A percentile compares a stretch with the other conserved stretches of the same genome.
phyloP scores from a whole-genome alignment of 2,888 invertebrate genomes.

The Drosophila siamana region DNA sequence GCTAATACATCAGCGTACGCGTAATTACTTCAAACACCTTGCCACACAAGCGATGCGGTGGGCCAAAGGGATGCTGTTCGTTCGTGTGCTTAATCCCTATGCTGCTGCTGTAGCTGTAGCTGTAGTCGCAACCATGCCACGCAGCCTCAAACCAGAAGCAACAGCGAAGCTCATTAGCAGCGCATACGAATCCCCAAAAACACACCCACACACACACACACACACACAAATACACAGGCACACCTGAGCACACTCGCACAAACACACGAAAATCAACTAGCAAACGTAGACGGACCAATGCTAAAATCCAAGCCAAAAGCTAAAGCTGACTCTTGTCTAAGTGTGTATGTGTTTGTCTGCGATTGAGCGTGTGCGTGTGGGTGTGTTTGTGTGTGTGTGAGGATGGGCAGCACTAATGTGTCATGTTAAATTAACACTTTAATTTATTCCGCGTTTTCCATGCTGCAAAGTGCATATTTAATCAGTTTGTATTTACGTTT shows the following conservation, averaged over 20 bases:
- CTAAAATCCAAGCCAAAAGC: constrained; percentile 53
- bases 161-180: constrained; percentile 67
- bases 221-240: constrained; percentile 21
- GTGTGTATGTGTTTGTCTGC: constrained; percentile 28
- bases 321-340: constrained; percentile 59
- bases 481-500: constrained; percentile 78
- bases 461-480: constrained; percentile 82
- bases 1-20: constrained; percentile 74
- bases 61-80: constrained; percentile 20
- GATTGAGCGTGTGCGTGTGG: constrained; percentile 27
- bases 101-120: constrained; percentile 20
- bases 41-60: constrained; percentile 26
- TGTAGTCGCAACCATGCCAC: constrained; percentile 34
- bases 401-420: constrained; percentile 76
- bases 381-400: constrained; percentile 16
- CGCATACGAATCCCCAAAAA: constrained; percentile 41
- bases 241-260: constrained; percentile 10
- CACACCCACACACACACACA: constrained; percentile 28
- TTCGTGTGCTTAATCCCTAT: constrained; percentile 58
- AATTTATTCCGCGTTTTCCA: constrained; percentile 82
- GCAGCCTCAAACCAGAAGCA: constrained; percentile 50
- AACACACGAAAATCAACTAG: constrained; percentile 41
- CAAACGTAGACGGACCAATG: constrained; percentile 47
- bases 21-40: constrained; percentile 81
- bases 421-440: constrained; percentile 83